Evolutionary conservation across 2,797 vertebrate species (phyloP).

Genomic region (Anguilla anguilla): DNA sequence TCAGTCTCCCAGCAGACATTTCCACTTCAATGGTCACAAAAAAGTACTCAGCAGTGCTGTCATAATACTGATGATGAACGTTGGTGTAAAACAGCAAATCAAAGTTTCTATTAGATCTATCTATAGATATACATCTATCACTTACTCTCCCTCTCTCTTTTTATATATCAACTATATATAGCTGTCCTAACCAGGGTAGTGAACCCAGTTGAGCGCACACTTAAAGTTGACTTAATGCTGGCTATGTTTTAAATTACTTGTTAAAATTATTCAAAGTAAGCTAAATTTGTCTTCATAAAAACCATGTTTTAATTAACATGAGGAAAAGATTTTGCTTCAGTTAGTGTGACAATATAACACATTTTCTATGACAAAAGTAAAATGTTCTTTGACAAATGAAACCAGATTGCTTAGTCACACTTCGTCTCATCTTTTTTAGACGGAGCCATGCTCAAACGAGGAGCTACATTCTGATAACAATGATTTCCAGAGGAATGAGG

Average conservation of each 20-base stretch:
- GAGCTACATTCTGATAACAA: neutral
- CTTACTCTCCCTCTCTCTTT: too few species aligned
- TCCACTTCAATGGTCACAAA: constrained; percentile 8
- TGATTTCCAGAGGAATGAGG: neutral
- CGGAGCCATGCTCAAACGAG: neutral
- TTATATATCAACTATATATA: neutral
- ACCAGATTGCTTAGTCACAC: neutral
- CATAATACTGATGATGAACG: neutral
- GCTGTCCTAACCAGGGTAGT: neutral
- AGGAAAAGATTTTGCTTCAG: neutral
- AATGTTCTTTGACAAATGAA: neutral
- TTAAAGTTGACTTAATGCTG: neutral
- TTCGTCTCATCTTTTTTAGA: neutral
- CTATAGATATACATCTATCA: neutral
- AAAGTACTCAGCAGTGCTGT: neutral
- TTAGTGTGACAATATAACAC: neutral
- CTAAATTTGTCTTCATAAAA: neutral
- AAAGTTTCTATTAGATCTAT: neutral
- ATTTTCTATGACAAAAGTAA: neutral
- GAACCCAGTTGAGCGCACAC: neutral
- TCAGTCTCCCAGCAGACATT: neutral
- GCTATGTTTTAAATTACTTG: neutral
- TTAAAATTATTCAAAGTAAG: neutral
- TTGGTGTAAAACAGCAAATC: neutral
- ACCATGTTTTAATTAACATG: neutral